Percentiles rank a stretch among this genome's conserved stretches.
Conservation (phyloP, 2,888 invertebrate species). For the Himalopsyche tibetana region DNA sequence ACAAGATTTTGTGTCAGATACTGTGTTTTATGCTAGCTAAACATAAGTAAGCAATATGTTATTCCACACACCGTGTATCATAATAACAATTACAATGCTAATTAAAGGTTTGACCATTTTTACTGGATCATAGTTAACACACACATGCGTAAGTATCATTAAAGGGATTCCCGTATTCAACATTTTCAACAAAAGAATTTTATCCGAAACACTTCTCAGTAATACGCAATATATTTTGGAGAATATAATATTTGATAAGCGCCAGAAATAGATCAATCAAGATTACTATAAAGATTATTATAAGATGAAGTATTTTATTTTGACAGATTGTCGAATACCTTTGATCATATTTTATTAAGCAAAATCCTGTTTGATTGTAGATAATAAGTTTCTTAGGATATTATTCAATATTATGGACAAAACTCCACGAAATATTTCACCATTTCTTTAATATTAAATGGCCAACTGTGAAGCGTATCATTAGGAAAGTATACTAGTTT, state of each 20-base stretch:
- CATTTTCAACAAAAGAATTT: neutral
- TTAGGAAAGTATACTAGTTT: no score
- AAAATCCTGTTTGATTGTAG: neutral
- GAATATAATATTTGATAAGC: neutral
- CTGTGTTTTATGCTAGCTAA: no score
- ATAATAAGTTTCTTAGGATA: neutral
- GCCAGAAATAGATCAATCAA: constrained; percentile 6
- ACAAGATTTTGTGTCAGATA: no score
- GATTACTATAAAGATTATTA: neutral
- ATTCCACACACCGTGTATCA: no score
- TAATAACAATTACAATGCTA: no score
- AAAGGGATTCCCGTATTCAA: neutral
- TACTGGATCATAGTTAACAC: no score
- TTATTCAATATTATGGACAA: no score
- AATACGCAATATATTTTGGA: neutral
- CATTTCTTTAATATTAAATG: no score
- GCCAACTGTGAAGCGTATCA: no score
- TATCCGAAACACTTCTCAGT: neutral
- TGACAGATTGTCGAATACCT: constrained; percentile 19
- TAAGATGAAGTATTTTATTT: neutral
- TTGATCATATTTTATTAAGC: constrained; percentile 4
- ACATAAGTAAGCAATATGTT: no score
- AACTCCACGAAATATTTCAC: no score
- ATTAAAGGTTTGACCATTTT: no score
- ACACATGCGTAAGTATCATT: neutral